phyloP scores from a whole-genome alignment of 2,113 vertebrate species.

The Scalopus aquaticus region DNA sequence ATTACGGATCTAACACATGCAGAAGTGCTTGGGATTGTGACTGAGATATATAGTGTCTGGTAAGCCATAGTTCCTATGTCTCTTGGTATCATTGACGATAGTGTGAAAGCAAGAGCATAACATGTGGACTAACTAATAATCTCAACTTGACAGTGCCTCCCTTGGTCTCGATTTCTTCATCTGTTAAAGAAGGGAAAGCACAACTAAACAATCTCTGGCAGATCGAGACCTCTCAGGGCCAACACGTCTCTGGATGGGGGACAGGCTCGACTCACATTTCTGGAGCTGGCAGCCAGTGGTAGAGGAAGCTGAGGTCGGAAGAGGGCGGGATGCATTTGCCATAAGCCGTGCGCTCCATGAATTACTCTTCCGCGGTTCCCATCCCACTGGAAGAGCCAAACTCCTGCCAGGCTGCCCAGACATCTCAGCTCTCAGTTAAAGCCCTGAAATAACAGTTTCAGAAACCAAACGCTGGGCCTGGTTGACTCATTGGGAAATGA shows the following conservation, averaged over 20 bases:
- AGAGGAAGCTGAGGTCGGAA: background rate
- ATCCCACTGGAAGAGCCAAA: background rate
- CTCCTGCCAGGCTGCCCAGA: background rate
- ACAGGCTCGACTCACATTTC: background rate
- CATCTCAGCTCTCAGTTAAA: background rate
- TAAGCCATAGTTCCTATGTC: background rate
- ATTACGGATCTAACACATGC: background rate
- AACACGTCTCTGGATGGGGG: background rate
- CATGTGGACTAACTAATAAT: background rate
- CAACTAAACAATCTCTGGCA: background rate
- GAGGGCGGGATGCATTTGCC: background rate
- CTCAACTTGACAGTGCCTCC: background rate
- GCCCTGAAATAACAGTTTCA: background rate
- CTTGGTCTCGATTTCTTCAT: background rate
- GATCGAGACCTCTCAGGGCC: background rate
- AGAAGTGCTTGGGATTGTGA: background rate
- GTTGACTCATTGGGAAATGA: constrained; percentile 49
- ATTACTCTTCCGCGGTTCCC: background rate
- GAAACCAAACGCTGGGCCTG: background rate
- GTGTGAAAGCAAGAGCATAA: background rate
- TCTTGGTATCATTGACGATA: background rate
- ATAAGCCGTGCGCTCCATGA: background rate
- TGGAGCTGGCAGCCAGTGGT: background rate
- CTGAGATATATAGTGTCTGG: background rate
- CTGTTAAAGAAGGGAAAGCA: background rate